phyloP scores from a whole-genome alignment of 1,140 invertebrate species.

The Drosophila repletoides region DNA sequence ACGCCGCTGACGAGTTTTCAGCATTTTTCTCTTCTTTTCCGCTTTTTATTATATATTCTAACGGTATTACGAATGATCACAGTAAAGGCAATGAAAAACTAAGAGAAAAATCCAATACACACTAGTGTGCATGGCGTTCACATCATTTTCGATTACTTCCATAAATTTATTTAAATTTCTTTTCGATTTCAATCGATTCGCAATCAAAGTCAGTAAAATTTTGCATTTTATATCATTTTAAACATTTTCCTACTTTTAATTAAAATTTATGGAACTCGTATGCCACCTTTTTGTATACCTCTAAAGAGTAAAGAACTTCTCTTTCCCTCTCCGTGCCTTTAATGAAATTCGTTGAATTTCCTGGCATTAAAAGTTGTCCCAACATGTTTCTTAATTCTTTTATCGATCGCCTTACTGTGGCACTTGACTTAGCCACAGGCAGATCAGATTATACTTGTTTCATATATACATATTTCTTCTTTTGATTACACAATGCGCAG shows the following conservation, averaged over 20 bases:
- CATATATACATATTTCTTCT: slow-evolving; percentile 7
- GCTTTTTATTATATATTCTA: slow-evolving; percentile 42
- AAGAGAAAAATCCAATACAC: slow-evolving; percentile 20
- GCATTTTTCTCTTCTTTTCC: slow-evolving; percentile 11
- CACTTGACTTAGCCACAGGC: slow-evolving; percentile 4
- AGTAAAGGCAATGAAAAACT: slow-evolving; percentile 24
- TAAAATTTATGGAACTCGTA: slow-evolving; percentile 26
- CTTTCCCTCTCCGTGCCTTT: not conserved
- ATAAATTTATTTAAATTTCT: slow-evolving; percentile 59
- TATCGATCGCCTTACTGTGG: slow-evolving; percentile 3
- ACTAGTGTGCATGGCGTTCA: not conserved
- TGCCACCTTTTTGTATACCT: not conserved
- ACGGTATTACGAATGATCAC: slow-evolving; percentile 64
- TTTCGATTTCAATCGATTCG: slow-evolving; percentile 52
- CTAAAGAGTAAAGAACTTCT: slow-evolving; percentile 10
- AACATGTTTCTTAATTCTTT: slow-evolving; percentile 30
- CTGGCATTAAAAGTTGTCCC: slow-evolving; percentile 27
- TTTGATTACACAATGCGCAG: slow-evolving; percentile 18
- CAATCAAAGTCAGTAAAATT: slow-evolving; percentile 30
- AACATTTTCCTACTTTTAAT: slow-evolving; percentile 14
- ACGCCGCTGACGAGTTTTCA: slow-evolving; percentile 32
- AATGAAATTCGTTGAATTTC: slow-evolving; percentile 44
- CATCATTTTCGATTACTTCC: slow-evolving; percentile 23
- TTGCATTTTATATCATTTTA: slow-evolving; percentile 36
- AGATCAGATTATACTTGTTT: slow-evolving; percentile 1